A percentile compares a stretch with the other conserved stretches of the same genome.
phyloP scores from a whole-genome alignment of 2,888 invertebrate species.

The Epinotia nisella region DNA sequence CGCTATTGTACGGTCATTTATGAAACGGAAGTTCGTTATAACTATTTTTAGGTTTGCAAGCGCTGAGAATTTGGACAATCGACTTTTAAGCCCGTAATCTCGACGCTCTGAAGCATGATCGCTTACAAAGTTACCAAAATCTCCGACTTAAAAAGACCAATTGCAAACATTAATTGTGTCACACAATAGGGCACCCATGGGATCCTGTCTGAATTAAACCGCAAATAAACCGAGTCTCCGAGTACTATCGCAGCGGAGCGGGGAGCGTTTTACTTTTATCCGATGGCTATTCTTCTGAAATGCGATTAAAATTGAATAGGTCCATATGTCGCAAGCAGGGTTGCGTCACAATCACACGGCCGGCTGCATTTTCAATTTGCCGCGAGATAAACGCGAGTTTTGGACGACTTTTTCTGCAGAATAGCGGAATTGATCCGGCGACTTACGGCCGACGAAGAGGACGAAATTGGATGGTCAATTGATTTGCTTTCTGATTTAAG shows the following conservation, averaged over 20 bases:
- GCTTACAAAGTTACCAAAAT: constrained; percentile 64
- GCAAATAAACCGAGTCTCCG: constrained; percentile 81
- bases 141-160: constrained; percentile 77
- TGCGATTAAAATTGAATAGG: constrained; percentile 85
- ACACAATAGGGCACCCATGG: constrained; percentile 73
- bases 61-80: constrained; percentile 25
- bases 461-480: constrained; percentile 79
- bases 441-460: constrained; percentile 76
- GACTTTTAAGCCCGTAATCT: constrained; percentile 22
- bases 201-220: constrained; percentile 72
- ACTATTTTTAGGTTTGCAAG: background rate
- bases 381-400: constrained; percentile 82
- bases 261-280: constrained; percentile 78
- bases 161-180: constrained; percentile 77
- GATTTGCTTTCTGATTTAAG: constrained; percentile 70
- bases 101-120: constrained; percentile 58
- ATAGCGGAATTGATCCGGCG: constrained; percentile 82
- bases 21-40: constrained; percentile 41
- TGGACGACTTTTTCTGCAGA: constrained; percentile 81
- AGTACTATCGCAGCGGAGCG: constrained; percentile 70
- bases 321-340: constrained; percentile 81
- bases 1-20: constrained; percentile 28
- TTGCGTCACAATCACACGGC: constrained; percentile 83
- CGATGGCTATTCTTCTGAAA: constrained; percentile 83
- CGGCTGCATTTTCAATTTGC: constrained; percentile 84